phyloP scores from a whole-genome alignment of 2,797 vertebrate species.

The Anableps anableps region DNA sequence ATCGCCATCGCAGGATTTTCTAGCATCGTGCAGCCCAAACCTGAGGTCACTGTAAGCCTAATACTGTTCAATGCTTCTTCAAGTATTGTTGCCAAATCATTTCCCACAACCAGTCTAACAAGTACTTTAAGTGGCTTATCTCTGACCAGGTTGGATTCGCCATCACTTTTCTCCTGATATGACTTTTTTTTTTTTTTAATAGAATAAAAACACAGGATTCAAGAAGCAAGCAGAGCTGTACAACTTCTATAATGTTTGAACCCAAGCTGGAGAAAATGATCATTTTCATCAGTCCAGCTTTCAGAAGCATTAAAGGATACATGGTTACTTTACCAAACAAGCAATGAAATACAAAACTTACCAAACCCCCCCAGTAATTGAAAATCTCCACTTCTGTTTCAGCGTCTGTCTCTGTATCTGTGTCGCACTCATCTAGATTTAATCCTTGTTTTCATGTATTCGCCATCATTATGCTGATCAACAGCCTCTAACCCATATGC shows the following conservation, averaged over 20 bases:
- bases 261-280: background rate
- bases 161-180: background rate
- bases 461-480: conserved; percentile 54
- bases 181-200: background rate
- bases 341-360: background rate
- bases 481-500: conserved; percentile 59
- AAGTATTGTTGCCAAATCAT: background rate
- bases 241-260: background rate
- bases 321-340: background rate
- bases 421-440: conserved; percentile 15
- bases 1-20: too few species aligned
- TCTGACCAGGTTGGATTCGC: background rate
- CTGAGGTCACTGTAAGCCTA: too few species aligned
- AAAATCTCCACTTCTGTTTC: background rate
- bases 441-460: conserved; percentile 57
- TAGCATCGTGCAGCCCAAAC: too few species aligned
- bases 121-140: background rate
- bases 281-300: background rate
- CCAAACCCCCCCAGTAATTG: background rate
- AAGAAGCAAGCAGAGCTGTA: background rate
- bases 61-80: too few species aligned
- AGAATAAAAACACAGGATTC: background rate
- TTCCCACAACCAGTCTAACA: background rate
- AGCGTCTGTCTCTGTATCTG: background rate
- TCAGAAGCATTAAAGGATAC: background rate